Evolutionary conservation across 2,113 vertebrate species (phyloP).

Genomic region (Thunnus thynnus): DNA sequence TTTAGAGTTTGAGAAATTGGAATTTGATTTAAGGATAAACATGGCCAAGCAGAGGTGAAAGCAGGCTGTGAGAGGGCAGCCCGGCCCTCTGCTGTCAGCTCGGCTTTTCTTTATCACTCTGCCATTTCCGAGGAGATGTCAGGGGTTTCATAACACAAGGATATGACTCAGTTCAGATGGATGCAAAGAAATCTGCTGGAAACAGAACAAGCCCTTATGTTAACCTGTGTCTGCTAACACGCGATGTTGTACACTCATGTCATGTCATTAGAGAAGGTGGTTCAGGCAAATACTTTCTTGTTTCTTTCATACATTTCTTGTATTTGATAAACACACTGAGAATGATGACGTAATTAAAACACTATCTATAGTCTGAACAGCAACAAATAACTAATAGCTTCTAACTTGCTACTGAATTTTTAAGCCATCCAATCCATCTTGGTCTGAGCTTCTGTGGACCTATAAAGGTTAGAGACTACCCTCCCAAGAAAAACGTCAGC

Average conservation of each 20-base stretch:
- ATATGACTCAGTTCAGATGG: conserved; percentile 50
- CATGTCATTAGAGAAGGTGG: neutral
- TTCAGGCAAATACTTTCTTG: neutral
- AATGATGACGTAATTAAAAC: neutral
- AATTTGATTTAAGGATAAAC: conserved; percentile 53
- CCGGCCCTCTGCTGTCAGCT: conserved; percentile 62
- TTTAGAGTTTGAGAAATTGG: conserved; percentile 43
- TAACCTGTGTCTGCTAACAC: conserved; percentile 12
- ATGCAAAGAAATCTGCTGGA: conserved; percentile 47
- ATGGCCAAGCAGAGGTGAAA: conserved; percentile 39
- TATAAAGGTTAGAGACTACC: neutral
- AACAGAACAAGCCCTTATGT: conserved; percentile 10
- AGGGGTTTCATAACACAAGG: conserved; percentile 54
- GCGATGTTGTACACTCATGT: neutral
- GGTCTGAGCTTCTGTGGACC: neutral
- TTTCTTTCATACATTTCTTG: neutral
- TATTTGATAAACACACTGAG: neutral
- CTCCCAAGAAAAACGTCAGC: too few relatives aligned
- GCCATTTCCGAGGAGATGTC: conserved; percentile 53
- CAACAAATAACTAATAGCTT: neutral
- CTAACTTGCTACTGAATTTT: too few relatives aligned
- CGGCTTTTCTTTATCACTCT: conserved; percentile 65
- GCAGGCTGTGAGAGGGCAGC: conserved; percentile 47
- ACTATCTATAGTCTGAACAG: neutral
- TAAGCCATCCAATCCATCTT: neutral